Evolutionary conservation across 2,797 vertebrate genomes (phyloP).

Genomic region (Valencia hispanica): DNA sequence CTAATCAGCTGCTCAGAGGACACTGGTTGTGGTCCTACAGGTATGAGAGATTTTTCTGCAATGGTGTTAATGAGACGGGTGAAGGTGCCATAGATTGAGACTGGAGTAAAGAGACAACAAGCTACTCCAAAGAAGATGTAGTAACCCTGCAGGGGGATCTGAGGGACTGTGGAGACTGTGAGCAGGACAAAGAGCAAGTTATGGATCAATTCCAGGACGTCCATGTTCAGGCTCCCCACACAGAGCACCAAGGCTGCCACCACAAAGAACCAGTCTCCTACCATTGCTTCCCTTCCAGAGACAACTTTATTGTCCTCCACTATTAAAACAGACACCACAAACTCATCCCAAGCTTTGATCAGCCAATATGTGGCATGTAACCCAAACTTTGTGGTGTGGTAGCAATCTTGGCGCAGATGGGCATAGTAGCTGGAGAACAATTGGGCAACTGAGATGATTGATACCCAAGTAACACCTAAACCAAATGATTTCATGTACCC

Average conservation of each 20-base stretch:
- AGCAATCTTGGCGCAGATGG: constrained; percentile 85
- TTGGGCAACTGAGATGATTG: constrained; percentile 84
- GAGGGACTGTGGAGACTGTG: constrained; percentile 81
- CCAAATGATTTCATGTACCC: constrained; percentile 82
- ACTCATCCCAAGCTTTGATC: constrained; percentile 89
- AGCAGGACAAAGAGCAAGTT: constrained; percentile 84
- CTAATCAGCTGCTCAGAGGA: constrained; percentile 75
- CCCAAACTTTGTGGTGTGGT: constrained; percentile 87
- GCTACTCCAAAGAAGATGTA: constrained; percentile 84
- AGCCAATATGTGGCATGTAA: constrained; percentile 87
- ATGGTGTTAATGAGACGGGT: constrained; percentile 88
- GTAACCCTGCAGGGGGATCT: constrained; percentile 79
- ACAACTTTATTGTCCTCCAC: constrained; percentile 22
- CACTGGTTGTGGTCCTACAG: constrained; percentile 81
- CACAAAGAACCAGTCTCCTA: constrained; percentile 91
- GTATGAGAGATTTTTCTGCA: constrained; percentile 87
- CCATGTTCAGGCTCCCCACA: constrained; percentile 81
- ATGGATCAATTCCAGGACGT: constrained; percentile 85
- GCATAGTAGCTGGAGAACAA: constrained; percentile 88
- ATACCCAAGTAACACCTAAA: constrained; percentile 84
- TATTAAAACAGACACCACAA: constrained; percentile 72
- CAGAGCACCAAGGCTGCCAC: constrained; percentile 79
- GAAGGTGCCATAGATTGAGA: constrained; percentile 86
- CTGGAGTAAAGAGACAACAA: constrained; percentile 79
- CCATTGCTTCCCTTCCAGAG: constrained; percentile 77